Conservation (phyloP, 2,888 invertebrate genomes). For the Epistrophe grossulariae region DNA sequence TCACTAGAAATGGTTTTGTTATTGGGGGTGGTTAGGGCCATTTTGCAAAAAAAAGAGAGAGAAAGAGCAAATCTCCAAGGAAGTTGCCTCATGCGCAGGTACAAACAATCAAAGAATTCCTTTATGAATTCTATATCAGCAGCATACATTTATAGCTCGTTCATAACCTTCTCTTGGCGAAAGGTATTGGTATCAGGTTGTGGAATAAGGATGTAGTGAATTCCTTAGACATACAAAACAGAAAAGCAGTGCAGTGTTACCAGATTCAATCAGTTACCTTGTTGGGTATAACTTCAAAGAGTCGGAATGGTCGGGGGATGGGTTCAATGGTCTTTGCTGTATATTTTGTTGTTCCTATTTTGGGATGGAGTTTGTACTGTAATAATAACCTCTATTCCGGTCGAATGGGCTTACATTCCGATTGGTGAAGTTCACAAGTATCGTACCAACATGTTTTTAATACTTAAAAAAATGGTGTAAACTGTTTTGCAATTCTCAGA, state of each 20-base stretch:
- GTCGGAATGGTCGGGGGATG: conserved; percentile 15
- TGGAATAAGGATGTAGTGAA: conserved; percentile 22
- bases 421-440: conserved; percentile 11
- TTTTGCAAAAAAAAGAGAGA: conserved; percentile 13
- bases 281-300: conserved; percentile 10
- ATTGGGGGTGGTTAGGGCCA: conserved; percentile 62
- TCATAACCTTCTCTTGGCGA: conserved; percentile 1
- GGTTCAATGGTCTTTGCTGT: conserved; percentile 68
- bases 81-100: conserved; percentile 52
- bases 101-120: conserved; percentile 63
- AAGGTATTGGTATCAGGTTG: not conserved
- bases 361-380: conserved; percentile 29
- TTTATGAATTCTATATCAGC: not conserved
- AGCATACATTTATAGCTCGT: not conserved
- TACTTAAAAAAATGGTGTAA: too few relatives aligned
- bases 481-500: too few relatives aligned
- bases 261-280: conserved; percentile 30
- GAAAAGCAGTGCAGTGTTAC: conserved; percentile 36
- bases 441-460: too few relatives aligned
- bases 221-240: conserved; percentile 58
- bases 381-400: conserved; percentile 11
- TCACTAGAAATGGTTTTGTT: not conserved
- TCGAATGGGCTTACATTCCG: not conserved
- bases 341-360: conserved; percentile 14
- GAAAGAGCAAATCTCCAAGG: not conserved